Evolutionary conservation across 2,888 invertebrate species (phyloP).

Genomic region (Agelastica alni): DNA sequence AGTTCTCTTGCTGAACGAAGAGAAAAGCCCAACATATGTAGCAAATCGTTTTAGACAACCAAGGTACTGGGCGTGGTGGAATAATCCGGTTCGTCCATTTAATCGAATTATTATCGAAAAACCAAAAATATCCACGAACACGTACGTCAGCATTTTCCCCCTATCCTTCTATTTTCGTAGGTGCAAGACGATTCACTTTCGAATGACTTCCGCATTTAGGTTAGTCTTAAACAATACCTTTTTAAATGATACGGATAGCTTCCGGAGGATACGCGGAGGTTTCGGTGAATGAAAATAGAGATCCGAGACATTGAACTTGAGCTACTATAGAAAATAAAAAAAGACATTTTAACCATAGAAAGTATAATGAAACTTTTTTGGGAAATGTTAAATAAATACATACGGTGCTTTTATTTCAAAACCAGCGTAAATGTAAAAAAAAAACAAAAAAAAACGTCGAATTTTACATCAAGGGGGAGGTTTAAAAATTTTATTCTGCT

Average conservation of each 20-base stretch:
- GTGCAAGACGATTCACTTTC: slow-evolving; percentile 4
- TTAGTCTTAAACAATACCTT: background rate
- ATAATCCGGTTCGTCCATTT: background rate
- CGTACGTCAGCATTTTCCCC: slow-evolving; percentile 1
- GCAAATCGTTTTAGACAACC: no score
- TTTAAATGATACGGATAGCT: background rate
- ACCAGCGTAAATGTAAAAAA: no score
- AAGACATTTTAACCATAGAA: background rate
- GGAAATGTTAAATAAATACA: no score
- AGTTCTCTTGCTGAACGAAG: no score
- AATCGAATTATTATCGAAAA: background rate
- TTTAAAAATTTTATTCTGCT: no score
- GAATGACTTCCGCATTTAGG: background rate
- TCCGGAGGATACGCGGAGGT: background rate
- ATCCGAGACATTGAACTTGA: background rate
- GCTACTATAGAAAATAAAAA: background rate
- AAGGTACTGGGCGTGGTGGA: no score
- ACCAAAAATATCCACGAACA: background rate
- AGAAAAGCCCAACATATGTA: no score
- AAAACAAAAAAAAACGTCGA: no score
- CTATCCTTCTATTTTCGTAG: slow-evolving; percentile 1
- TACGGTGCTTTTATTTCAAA: no score
- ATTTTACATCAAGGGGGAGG: no score
- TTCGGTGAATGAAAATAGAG: background rate
- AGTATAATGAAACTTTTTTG: no score